Conservation (phyloP, 2,888 invertebrate species). For the Atethmia centrago region DNA sequence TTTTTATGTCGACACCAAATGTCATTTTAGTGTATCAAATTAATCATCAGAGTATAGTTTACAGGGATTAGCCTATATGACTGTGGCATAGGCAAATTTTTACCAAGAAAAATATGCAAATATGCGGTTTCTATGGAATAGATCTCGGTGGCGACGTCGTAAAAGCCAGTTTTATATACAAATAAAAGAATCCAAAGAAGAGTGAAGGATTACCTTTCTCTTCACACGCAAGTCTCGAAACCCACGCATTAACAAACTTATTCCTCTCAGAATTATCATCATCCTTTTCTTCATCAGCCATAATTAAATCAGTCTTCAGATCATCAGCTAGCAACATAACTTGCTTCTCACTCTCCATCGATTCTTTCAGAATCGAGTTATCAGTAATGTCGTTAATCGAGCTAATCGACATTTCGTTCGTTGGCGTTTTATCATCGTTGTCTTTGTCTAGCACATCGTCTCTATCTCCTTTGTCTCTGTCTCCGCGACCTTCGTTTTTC, state of each 20-base stretch:
- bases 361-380: slow-evolving; percentile 87
- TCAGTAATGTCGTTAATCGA: slow-evolving; percentile 88
- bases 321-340: slow-evolving; percentile 86
- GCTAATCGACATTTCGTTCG: slow-evolving; percentile 87
- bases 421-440: slow-evolving; percentile 86
- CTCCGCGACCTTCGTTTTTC: slow-evolving; percentile 77
- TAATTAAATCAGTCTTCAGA: slow-evolving; percentile 87
- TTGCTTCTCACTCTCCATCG: slow-evolving; percentile 88
- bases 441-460: slow-evolving; percentile 82
- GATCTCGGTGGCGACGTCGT: too few relatives aligned
- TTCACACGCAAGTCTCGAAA: slow-evolving; percentile 85
- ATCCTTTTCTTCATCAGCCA: slow-evolving; percentile 89
- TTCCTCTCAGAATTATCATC: slow-evolving; percentile 89
- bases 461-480: slow-evolving; percentile 76
- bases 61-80: too few relatives aligned
- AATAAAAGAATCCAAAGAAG: neutral
- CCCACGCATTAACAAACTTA: slow-evolving; percentile 89
- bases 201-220: slow-evolving; percentile 80
- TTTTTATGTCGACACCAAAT: too few relatives aligned
- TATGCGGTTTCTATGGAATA: too few relatives aligned
- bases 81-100: too few relatives aligned
- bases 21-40: too few relatives aligned
- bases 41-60: too few relatives aligned
- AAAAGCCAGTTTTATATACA: too few relatives aligned
- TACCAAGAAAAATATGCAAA: too few relatives aligned